A percentile compares a stretch with the other conserved stretches of the same genome.
phyloP scores from a whole-genome alignment of 2,797 vertebrate species.

The Molossus alvarezi region DNA sequence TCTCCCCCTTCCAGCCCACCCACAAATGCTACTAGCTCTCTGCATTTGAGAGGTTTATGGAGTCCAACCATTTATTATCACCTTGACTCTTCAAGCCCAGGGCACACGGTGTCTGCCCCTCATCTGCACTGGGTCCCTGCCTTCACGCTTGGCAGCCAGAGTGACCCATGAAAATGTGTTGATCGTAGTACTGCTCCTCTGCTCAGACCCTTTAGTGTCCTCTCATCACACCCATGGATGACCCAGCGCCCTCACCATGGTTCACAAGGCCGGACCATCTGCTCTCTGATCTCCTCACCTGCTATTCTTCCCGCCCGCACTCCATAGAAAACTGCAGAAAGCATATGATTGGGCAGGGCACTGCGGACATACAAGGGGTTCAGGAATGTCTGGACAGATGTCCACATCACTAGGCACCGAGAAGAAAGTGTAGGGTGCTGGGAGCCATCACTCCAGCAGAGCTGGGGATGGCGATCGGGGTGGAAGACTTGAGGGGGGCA shows the following conservation, averaged over 20 bases:
- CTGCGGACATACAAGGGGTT: not conserved
- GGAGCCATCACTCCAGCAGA: not conserved
- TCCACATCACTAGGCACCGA: not conserved
- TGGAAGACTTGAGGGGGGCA: not conserved
- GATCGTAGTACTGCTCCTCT: rapidly evolving
- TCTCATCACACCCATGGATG: rapidly evolving
- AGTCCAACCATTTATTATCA: not conserved
- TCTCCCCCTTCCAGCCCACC: not conserved
- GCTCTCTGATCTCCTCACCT: not conserved
- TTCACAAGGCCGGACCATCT: not conserved
- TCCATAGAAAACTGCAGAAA: not conserved
- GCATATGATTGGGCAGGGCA: not conserved
- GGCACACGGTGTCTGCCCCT: not conserved
- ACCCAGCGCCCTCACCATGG: rapidly evolving
- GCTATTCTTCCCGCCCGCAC: not conserved
- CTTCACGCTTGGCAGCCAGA: not conserved
- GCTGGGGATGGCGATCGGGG: too few relatives aligned
- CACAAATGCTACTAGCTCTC: not conserved
- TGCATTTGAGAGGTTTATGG: too few relatives aligned
- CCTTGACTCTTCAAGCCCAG: not conserved
- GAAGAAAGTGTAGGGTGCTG: not conserved
- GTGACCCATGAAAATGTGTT: not conserved
- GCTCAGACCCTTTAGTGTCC: not conserved
- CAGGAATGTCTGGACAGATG: not conserved
- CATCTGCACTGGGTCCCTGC: not conserved